Base-by-base conservation (phyloP, 2,888 invertebrate species). In the Molorchus minor region DNA sequence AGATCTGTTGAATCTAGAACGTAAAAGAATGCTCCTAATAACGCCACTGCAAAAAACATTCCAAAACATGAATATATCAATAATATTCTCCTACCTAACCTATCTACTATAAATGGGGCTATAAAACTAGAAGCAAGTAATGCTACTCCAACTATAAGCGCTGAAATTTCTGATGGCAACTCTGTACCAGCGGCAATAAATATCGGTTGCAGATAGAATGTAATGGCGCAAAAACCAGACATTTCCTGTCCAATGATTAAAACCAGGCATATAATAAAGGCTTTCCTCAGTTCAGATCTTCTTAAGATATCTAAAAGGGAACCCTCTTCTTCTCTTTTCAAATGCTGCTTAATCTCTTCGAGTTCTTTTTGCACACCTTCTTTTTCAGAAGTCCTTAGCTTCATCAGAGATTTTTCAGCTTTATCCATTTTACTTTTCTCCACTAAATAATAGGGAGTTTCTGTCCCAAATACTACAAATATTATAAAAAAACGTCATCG, bases 221-320 rank as follows among this genome's bases (percentile, higher is more conserved):
- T 30, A n/a, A 71, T 61, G 0, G 68, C 68, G 35, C 54, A 63
- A 13, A 67, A 61, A 7, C 92, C 92, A 1, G 87, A 87, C 64
- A 93, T 82, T 79, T 95, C 94, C 75, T 94, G 94, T 80, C 92
- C 89, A 65, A 87, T 81, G 41, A 91, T 88, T 53, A 94, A 82
- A 4, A 87, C 85, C 67, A 87, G 87, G 0, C 88, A 88, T 52
- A 89, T 86, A 67, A 91, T 84, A 72, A 93, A 84, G 0, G 92
- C 91, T 72, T 88, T 89, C 67, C 90, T 86, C 77, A 92, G 88
- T 15, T 88, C 84, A 49, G 86, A 84, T 3, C 87, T 86, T 70
- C 81, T 87, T 75, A 80, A 84, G 0, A 91, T 82, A 71, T 90
- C 90, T 0, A 79, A 72, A 0, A 87, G 41, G 4, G 67, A 74